Evolutionary conservation across 2,797 vertebrate genomes (phyloP), one percentile per base, ranked within the genome.

Genomic region (Smutsia temminckii): DNA sequence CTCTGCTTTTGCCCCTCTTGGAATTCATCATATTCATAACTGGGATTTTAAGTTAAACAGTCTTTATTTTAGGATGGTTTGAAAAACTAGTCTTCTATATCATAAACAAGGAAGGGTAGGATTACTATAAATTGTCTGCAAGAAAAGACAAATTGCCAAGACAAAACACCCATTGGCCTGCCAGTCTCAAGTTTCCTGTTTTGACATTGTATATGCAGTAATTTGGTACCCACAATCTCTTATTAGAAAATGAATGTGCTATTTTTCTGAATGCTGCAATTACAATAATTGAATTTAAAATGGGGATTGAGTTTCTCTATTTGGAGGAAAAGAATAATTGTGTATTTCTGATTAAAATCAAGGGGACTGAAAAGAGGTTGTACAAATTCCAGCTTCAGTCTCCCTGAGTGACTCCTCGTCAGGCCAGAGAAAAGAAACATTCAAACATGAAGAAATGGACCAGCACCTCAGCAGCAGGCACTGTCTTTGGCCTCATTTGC

Each of bases 141-240:
- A 98, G 97, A 97, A 98, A 98, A 98, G 94, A 97, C 93, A 97
- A 98, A 98, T 98, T 97, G 91, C 94, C 95, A 97, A 97, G 97
- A 98, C 96, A 98, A 96, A 96, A 97, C 95, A 96, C 93, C 91
- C 96, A 96, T 97, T 94, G 96, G 96, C 80, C 96, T 94, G 93
- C 93, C 96, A 96, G 87, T 97, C 91, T 98, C 88, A 77, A 42
- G 97, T 95, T 95, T 97, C 94, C 95, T 98, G 94, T 97, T 98
- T 97, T 98, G 97, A 98, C 96, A 98, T 72, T 80, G 3, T 18
- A 2, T 64, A 92, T 84, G 89, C 85, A 96, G 4, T 96, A 97
- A 98, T 97, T 98, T 97, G 93, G 96, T 97, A 95, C 96, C 97
- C 93, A 89, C 96, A 97, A 97, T 98, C 95, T 98, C 97, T 96